Percentiles rank a stretch among this genome's conserved stretches.
phyloP scores from a whole-genome alignment of 2,113 vertebrate genomes.

The Ranitomeya variabilis region DNA sequence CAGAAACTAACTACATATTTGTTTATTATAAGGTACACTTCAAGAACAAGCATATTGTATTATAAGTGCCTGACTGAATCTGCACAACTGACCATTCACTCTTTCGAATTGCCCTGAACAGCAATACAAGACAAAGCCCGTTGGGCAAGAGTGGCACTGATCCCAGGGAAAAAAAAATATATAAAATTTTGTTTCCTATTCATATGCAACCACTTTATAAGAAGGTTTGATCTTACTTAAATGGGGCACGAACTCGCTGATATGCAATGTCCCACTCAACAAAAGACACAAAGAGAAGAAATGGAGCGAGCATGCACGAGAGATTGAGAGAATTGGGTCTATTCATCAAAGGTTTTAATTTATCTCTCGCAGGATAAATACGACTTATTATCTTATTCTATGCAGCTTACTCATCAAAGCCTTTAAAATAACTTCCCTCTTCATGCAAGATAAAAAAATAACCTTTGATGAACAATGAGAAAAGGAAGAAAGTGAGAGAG shows the following conservation, averaged over 20 bases:
- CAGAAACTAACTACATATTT: too few species aligned
- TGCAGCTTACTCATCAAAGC: slow-evolving; percentile 43
- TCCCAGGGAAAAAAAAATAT: neutral
- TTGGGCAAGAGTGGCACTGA: neutral
- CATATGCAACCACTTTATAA: neutral
- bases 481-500: slow-evolving; percentile 20
- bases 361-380: slow-evolving; percentile 35
- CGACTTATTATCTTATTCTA: slow-evolving; percentile 41
- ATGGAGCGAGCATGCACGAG: neutral
- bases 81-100: too few species aligned
- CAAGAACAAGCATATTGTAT: too few species aligned
- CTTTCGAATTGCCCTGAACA: neutral
- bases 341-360: slow-evolving; percentile 37
- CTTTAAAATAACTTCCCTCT: slow-evolving; percentile 35
- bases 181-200: too few species aligned
- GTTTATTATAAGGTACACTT: too few species aligned
- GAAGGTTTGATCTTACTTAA: neutral
- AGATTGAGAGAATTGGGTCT: slow-evolving; percentile 22
- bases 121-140: too few species aligned
- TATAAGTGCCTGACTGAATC: too few species aligned
- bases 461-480: slow-evolving; percentile 37
- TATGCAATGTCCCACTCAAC: neutral
- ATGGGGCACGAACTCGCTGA: neutral
- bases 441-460: slow-evolving; percentile 23
- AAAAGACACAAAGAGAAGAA: neutral